Base-by-base conservation (phyloP, 2,888 invertebrate species). In the Mimachlamys varia region DNA sequence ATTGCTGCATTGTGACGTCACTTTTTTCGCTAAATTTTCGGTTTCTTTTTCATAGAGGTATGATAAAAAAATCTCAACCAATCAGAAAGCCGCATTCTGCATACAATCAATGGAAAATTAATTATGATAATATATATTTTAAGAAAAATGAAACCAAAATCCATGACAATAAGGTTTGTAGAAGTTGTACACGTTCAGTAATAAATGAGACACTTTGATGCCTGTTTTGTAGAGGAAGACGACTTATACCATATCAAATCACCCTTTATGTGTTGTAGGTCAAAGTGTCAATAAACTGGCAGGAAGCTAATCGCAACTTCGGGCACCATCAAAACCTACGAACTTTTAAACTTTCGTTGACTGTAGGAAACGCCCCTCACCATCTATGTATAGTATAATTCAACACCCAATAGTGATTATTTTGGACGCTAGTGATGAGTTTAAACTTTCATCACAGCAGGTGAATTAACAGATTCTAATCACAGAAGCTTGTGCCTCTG, bases 401-500 rank as follows among this genome's bases (percentile, higher is more conserved):
- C 33, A 76, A 76, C 76, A 76, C 76, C 76, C 76, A 27, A 76
- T 33, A 76, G 76, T 76, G 15, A 76, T 76, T 76, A 76, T 76
- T 76, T 76, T 33, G 33, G 12, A 33, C 33, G 76, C 13, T 76
- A 76, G 27, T 33, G 76, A 27, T 76, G 33, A 76, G 76, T 76
- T 76, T 76, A 76, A 76, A 76, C 76, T 76, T 76, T 76, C 76
- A 33, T 76, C 76, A 76, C 76, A 76, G 76, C 76, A 76, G 76
- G 76, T 76, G 76, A 76, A 76, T 76, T 27, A 76, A 76, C 76
- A 33, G 27, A 33, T 76, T 33, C 76, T 76, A 33, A 76, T 76
- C 76, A 33, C 76, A 33, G 76, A 76, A 33, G 33, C 76, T 27
- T 76, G 22, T 33, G 76, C 76, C 76, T 33, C 76, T 76, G 76